These are phyloP conservation scores for Aphidius ervi DNA, from an alignment of 1,140 invertebrate genomes.

Conservation along the genomic window DNA sequence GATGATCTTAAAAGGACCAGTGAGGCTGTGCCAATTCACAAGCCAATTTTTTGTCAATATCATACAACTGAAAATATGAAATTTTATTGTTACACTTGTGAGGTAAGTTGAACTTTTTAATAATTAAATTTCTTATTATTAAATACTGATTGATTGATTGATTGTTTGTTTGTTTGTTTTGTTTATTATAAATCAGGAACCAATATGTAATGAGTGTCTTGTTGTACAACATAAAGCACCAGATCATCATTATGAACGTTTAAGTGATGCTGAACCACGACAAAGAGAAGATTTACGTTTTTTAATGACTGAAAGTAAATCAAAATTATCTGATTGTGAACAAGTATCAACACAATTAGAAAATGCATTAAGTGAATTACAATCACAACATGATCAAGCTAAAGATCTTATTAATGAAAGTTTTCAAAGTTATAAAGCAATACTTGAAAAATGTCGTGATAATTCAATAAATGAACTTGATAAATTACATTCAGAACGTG, in stretches of 20 bases:
- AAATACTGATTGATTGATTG: no score
- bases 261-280: constrained; percentile 69
- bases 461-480: constrained; percentile 72
- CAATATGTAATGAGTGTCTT: constrained; percentile 78
- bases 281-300: constrained; percentile 71
- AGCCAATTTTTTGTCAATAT: constrained; percentile 73
- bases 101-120: constrained; percentile 50
- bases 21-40: constrained; percentile 73
- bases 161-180: not conserved
- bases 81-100: constrained; percentile 78
- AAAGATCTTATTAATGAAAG: constrained; percentile 79
- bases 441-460: constrained; percentile 75
- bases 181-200: constrained; percentile 44
- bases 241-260: constrained; percentile 74
- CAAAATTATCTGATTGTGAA: constrained; percentile 70
- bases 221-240: constrained; percentile 73
- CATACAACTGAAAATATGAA: constrained; percentile 76
- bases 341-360: constrained; percentile 69
- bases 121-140: not conserved
- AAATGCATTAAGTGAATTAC: constrained; percentile 76
- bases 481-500: constrained; percentile 75
- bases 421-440: constrained; percentile 76
- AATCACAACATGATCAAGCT: constrained; percentile 81
- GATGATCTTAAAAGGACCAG: constrained; percentile 78
- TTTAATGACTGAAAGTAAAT: constrained; percentile 68